Percentiles rank a stretch among this genome's conserved stretches.
These are phyloP conservation scores for Myopa testacea DNA, from an alignment of 2,888 invertebrate genomes.

Conservation along the genomic window DNA sequence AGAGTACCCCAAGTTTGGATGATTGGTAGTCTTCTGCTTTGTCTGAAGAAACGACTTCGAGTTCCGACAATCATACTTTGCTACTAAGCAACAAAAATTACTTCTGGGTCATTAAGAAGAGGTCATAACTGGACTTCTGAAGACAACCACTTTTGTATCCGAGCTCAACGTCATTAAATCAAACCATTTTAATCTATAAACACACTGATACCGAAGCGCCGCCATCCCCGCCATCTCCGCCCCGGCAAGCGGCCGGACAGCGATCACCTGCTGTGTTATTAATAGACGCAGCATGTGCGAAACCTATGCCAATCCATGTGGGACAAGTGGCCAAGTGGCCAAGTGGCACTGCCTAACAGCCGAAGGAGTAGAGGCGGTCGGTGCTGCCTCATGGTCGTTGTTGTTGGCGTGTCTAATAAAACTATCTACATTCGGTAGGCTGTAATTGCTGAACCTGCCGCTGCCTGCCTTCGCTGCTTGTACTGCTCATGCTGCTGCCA, in stretches of 20 bases:
- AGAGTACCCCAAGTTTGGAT: too few relatives aligned
- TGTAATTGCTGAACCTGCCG: conserved; percentile 50
- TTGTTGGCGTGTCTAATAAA: neutral
- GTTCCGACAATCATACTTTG: too few relatives aligned
- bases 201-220: neutral
- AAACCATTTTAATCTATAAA: neutral
- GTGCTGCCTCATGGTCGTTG: neutral
- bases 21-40: too few relatives aligned
- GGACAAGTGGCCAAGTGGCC: conserved; percentile 42
- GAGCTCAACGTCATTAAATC: neutral
- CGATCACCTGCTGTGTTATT: conserved; percentile 53
- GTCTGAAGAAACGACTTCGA: too few relatives aligned
- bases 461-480: conserved; percentile 25
- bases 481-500: neutral
- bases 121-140: too few relatives aligned
- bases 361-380: neutral
- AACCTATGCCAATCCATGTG: conserved; percentile 39
- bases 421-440: neutral
- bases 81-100: too few relatives aligned
- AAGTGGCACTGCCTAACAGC: neutral
- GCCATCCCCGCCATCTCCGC: neutral
- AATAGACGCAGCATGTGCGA: conserved; percentile 51
- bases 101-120: too few relatives aligned
- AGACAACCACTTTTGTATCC: neutral
- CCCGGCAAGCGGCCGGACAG: conserved; percentile 6